Percentiles rank a stretch among this genome's conserved stretches.
Conservation (phyloP, 2,888 invertebrate genomes). For the Zhuqinia jingwanae region DNA sequence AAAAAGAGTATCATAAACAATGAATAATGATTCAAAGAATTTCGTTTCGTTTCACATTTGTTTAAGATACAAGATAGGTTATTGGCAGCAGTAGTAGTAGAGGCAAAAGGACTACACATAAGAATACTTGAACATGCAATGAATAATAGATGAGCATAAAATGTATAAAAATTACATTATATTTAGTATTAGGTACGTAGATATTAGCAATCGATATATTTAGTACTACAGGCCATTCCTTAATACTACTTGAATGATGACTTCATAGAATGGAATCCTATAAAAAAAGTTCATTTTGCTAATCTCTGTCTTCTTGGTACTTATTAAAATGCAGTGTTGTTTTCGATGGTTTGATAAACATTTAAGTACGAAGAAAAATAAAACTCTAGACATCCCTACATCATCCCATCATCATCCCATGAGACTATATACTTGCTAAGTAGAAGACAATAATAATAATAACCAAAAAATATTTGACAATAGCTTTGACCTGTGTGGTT, state of each 20-base stretch:
- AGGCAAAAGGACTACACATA: too few relatives aligned
- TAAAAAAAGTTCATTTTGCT: slow-evolving; percentile 38
- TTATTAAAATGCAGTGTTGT: slow-evolving; percentile 12
- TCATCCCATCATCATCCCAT: slow-evolving; percentile 11
- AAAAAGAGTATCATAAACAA: too few relatives aligned
- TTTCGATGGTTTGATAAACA: slow-evolving; percentile 21
- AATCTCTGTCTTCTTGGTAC: slow-evolving; percentile 13
- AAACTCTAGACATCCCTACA: not conserved
- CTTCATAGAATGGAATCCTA: slow-evolving; percentile 37
- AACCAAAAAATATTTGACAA: slow-evolving; percentile 1
- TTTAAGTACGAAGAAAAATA: not conserved
- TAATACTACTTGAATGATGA: too few relatives aligned
- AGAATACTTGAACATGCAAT: not conserved
- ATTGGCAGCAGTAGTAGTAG: too few relatives aligned
- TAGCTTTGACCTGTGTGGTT: slow-evolving; percentile 45
- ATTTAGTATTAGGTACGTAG: too few relatives aligned
- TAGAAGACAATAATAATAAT: too few relatives aligned
- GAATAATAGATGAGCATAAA: slow-evolving; percentile 40
- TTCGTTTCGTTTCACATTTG: slow-evolving; percentile 12
- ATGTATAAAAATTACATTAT: too few relatives aligned
- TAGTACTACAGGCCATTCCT: too few relatives aligned
- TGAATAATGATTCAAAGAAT: slow-evolving; percentile 11
- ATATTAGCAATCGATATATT: too few relatives aligned
- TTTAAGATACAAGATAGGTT: too few relatives aligned
- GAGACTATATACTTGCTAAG: slow-evolving; percentile 21